Evolutionary conservation across 2,113 vertebrate genomes (phyloP).

Genomic region (Oreotrochilus melanogaster): DNA sequence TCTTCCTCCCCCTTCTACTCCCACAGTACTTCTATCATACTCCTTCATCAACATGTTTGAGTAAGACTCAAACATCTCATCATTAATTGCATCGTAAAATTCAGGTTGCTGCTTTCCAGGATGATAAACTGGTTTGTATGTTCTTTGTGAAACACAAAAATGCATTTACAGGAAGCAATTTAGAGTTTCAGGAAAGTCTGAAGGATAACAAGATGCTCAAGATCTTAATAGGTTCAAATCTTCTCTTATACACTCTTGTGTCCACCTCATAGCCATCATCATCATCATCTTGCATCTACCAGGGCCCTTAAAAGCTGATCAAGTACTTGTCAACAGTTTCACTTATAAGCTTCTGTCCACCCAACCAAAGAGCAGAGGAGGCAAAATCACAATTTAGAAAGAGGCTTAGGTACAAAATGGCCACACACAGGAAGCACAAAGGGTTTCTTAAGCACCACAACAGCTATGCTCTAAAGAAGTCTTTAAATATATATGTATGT

Average conservation of each 20-base stretch:
- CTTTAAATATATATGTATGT: neutral
- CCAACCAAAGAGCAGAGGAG: neutral
- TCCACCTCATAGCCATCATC: neutral
- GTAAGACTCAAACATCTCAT: neutral
- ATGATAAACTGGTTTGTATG: neutral
- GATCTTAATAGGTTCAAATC: neutral
- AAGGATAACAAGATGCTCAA: neutral
- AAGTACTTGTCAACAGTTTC: neutral
- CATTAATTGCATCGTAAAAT: neutral
- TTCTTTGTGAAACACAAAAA: neutral
- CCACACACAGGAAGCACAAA: neutral
- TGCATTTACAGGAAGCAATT: neutral
- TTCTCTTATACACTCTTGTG: neutral
- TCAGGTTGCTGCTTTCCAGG: neutral
- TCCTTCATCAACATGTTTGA: neutral
- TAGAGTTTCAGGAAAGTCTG: neutral
- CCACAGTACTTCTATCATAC: neutral
- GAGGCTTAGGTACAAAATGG: neutral
- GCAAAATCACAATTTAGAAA: neutral
- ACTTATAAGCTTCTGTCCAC: neutral
- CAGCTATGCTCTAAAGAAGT: neutral
- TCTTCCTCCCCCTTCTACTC: neutral
- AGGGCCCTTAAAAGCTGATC: neutral
- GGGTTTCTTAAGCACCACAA: neutral
- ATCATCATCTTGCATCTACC: neutral